These are phyloP conservation scores for Hydropotes inermis DNA, from an alignment of 2,113 vertebrate species.

Conservation along the genomic window DNA sequence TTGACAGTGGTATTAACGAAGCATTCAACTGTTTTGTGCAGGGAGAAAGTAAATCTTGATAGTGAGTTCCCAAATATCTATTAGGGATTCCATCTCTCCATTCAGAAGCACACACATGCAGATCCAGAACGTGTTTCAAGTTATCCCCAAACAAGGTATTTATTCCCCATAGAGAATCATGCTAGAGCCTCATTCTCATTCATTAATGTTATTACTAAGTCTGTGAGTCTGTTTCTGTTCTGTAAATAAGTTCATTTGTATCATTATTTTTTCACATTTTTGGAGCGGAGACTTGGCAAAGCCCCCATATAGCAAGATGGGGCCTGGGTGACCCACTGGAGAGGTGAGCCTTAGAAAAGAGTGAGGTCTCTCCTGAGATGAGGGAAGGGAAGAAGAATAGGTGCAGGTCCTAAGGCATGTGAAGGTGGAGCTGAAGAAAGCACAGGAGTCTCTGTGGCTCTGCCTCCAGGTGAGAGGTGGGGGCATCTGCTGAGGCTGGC, in stretches of 20 bases:
- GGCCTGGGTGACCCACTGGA: not conserved
- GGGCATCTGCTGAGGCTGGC: not conserved
- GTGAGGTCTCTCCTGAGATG: not conserved
- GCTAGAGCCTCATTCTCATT: not conserved
- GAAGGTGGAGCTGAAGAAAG: not conserved
- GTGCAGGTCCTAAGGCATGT: not conserved
- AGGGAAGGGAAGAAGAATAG: not conserved
- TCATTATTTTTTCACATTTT: not conserved
- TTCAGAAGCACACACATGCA: not conserved
- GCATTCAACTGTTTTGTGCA: not conserved
- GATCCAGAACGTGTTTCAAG: not conserved
- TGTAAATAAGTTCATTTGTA: not conserved
- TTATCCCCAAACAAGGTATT: not conserved
- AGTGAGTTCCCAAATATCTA: not conserved
- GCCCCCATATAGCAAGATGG: not conserved
- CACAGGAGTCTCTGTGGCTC: not conserved
- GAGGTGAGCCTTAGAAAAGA: not conserved
- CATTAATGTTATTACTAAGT: not conserved
- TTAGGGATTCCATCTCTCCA: constrained; percentile 34
- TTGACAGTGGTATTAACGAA: not conserved
- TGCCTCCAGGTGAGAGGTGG: not conserved
- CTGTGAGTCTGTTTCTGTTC: not conserved
- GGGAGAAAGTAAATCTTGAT: not conserved
- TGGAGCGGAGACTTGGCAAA: not conserved
- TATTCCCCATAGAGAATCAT: not conserved